These are phyloP conservation scores for Petrosia ficiformis DNA, from an alignment of 37 sponge, comb jelly and placozoan species.

Conservation along the genomic window DNA sequence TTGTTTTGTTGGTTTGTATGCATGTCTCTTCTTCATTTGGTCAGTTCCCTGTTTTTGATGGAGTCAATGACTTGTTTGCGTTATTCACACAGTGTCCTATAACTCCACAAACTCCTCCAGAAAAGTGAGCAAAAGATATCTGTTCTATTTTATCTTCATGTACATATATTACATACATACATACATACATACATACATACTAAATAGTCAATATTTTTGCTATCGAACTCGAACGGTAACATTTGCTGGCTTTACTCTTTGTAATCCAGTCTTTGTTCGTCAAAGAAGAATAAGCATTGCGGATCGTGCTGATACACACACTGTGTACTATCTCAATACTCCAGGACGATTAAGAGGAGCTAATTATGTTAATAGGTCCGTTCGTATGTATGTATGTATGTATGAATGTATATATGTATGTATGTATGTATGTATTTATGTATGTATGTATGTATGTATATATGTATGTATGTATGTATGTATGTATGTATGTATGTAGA, in stretches of 20 bases:
- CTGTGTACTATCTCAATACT: conserved; percentile 19
- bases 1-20: no score
- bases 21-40: no score
- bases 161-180: neutral
- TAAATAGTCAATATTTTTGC: neutral
- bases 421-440: no score
- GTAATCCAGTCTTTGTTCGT: neutral
- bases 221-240: neutral
- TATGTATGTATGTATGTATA: no score
- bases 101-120: neutral
- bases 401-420: neutral
- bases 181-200: neutral
- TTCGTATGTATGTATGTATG: no score
- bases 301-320: conserved; percentile 18
- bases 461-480: no score
- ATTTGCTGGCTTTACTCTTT: neutral
- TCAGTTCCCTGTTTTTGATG: conserved; percentile 1
- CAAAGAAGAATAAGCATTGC: neutral
- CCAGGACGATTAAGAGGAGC: conserved; percentile 30
- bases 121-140: conserved; percentile 5
- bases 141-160: no score
- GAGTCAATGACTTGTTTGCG: conserved; percentile 6
- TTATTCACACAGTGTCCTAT: neutral
- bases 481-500: no score
- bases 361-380: conserved; percentile 30